Evolutionary conservation across 2,113 vertebrate species (phyloP).

Genomic region (Sinocyclocheilus rhinocerous): DNA sequence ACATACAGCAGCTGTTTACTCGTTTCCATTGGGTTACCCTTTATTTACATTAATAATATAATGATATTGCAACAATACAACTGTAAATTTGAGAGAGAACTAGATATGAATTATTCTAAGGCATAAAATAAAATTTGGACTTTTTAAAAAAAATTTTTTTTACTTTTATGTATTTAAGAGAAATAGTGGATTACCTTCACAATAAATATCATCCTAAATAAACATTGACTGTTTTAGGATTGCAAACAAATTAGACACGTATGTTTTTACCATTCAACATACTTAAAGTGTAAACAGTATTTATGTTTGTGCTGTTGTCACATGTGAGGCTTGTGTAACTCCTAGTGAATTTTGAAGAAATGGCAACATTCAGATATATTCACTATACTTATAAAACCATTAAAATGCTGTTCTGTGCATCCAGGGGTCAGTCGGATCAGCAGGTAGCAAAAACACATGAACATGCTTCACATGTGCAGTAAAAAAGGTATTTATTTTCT

Average conservation of each 20-base stretch:
- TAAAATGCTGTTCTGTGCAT: not conserved
- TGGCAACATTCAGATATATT: not conserved
- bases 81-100: not conserved
- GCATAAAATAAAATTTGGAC: not conserved
- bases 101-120: too few species aligned
- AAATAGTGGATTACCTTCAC: not conserved
- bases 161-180: too few species aligned
- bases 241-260: too few species aligned
- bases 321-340: not conserved
- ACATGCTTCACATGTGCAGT: not conserved
- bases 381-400: not conserved
- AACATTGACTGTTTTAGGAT: too few species aligned
- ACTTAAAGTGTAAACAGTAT: not conserved
- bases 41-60: not conserved
- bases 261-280: not conserved
- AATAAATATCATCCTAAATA: too few species aligned
- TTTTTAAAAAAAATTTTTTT: too few species aligned
- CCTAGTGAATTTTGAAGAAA: not conserved
- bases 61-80: not conserved
- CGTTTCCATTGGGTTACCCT: not conserved
- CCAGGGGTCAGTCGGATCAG: not conserved
- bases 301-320: not conserved
- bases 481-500: slow-evolving; percentile 13
- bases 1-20: not conserved
- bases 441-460: not conserved